These are phyloP conservation scores for Cherax quadricarinatus DNA, from an alignment of 1,140 invertebrate genomes.

Conservation along the genomic window DNA sequence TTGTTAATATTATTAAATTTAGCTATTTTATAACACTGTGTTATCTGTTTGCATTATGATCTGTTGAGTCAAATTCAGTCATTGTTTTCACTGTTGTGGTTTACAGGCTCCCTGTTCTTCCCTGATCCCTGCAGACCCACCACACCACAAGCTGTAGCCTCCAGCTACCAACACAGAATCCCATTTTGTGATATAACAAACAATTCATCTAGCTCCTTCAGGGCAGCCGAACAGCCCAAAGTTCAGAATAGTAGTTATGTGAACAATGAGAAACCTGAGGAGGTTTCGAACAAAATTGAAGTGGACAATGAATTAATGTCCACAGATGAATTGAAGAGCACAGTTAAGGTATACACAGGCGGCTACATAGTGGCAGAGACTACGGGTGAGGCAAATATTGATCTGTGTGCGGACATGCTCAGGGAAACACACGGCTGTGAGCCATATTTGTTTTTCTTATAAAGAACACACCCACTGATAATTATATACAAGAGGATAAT, in stretches of 20 bases:
- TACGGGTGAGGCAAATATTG: not conserved
- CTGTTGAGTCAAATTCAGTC: not conserved
- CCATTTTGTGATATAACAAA: constrained; percentile 61
- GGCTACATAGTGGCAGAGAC: not conserved
- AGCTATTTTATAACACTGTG: not conserved
- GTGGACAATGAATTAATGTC: not conserved
- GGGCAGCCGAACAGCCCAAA: not conserved
- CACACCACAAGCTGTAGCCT: constrained; percentile 32
- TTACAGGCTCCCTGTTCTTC: constrained; percentile 45
- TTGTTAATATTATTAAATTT: not conserved
- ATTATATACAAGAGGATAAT: constrained; percentile 23
- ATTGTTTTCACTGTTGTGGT: constrained; percentile 43
- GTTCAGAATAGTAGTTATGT: not conserved
- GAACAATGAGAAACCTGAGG: not conserved
- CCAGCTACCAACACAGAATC: constrained; percentile 32
- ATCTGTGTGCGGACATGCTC: constrained; percentile 48
- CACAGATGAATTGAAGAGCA: constrained; percentile 20
- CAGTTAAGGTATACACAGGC: not conserved
- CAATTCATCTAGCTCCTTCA: constrained; percentile 9
- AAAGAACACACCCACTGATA: not conserved
- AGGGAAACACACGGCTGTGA: constrained; percentile 61
- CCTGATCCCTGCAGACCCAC: constrained; percentile 12
- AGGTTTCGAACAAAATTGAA: not conserved
- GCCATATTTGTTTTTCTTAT: constrained; percentile 42
- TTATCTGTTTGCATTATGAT: not conserved